Base-by-base conservation (phyloP, 2,797 vertebrate species). In the Xiphophorus birchmanni region DNA sequence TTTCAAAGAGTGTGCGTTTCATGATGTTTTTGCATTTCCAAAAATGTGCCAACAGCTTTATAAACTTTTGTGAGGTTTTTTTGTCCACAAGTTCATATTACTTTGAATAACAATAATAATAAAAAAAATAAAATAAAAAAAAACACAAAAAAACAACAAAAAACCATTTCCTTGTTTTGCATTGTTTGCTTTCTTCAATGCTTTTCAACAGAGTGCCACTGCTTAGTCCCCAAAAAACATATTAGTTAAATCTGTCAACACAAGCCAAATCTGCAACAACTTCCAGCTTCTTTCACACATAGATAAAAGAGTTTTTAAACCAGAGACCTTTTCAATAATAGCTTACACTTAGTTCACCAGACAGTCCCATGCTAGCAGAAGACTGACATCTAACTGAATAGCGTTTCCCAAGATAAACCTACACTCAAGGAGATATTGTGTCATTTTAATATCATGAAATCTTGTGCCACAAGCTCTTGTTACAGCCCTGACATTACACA, bases 21-120 rank as follows among this genome's bases (percentile, higher is more conserved):
- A 79, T 82, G 87, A 79, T 86, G 79, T 93, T 93, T 91, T 60
- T 93, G 89, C 85, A 90, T 93, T 92, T 91, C 90, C 89, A 90
- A 82, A 85, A 92, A 90, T 86, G 47, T 88, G 82, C 85, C 83
- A 89, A 90, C 56, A 26, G 79, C 93, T 93, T 94, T 94, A 92
- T 91, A 58, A 94, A 87, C 52, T 78, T 79, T 77, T 44, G 23
- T 86, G 32, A 2, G 88, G 84, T 75, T 86, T 44, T 58, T 89
- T 87, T 86, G 86, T 88, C 86, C 74, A 79, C 83, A 88, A 78
- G 80, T 91, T 75, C 69, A 84, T 73, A 58, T 85, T 83, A 88
- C 83, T 54, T 54, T 92, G 89, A 90, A 45, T 91, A 87, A 82
- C 80, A 84, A 79, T 76, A 32, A 32, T 32, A 32, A 32, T 32